These are phyloP conservation scores for Ictalurus punctatus DNA, from an alignment of 2,113 vertebrate genomes.

Conservation along the genomic window DNA sequence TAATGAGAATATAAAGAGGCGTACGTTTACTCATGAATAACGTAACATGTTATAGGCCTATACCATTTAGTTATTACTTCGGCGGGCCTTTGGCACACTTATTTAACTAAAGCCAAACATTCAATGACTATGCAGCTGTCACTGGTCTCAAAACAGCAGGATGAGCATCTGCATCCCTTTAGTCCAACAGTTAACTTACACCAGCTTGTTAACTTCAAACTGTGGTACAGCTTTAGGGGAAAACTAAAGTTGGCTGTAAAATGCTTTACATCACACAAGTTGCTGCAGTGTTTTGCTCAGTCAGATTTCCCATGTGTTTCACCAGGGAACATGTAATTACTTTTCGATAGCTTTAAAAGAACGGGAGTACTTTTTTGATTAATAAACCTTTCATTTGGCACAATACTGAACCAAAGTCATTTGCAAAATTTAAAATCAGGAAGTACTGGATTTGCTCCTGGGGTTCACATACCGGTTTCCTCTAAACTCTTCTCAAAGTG, in stretches of 20 bases:
- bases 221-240: not conserved
- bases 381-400: not conserved
- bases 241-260: not conserved
- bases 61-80: too few species aligned
- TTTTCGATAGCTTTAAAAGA: not conserved
- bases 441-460: not conserved
- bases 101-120: slow-evolving; percentile 46
- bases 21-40: too few species aligned
- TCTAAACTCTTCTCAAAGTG: not conserved
- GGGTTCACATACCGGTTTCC: not conserved
- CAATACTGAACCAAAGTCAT: too few species aligned
- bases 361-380: not conserved
- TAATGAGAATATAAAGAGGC: too few species aligned
- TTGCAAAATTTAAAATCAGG: not conserved
- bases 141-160: not conserved
- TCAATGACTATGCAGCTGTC: not conserved
- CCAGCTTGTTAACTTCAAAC: not conserved
- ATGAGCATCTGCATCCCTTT: not conserved
- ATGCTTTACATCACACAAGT: not conserved
- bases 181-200: not conserved
- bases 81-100: slow-evolving; percentile 4
- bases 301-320: not conserved
- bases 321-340: not conserved
- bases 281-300: not conserved
- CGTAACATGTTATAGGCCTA: too few species aligned